Evolutionary conservation across 2,113 vertebrate genomes (phyloP).

Genomic region (Struthidea cinerea): DNA sequence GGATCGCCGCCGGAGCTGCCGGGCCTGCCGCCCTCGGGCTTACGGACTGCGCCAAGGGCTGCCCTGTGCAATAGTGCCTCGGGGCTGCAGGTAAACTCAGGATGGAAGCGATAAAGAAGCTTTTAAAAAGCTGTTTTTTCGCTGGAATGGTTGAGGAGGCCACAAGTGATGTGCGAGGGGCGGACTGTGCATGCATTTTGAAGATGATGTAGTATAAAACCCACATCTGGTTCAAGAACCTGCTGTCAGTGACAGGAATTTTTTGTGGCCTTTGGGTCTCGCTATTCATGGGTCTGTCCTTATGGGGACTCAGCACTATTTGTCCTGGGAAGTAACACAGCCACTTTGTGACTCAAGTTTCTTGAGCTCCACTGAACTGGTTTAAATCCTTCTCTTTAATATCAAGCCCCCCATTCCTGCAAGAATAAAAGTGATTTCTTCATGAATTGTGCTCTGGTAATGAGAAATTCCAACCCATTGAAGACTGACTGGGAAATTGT

Average conservation of each 20-base stretch:
- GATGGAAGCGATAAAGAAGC: accelerated
- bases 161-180: accelerated
- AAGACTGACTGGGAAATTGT: accelerated
- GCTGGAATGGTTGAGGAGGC: neutral
- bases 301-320: neutral
- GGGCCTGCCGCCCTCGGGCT: neutral
- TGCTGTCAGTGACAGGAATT: neutral
- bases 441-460: neutral
- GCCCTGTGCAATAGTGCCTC: accelerated
- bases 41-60: neutral
- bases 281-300: neutral
- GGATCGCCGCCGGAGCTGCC: neutral
- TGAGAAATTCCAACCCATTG: neutral
- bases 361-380: too few relatives aligned
- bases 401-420: accelerated
- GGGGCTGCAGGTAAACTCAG: accelerated
- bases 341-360: accelerated
- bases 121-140: accelerated
- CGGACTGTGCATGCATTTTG: neutral
- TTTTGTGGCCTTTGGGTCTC: neutral
- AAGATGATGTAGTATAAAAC: neutral
- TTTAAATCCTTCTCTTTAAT: neutral
- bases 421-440: neutral
- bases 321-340: too few relatives aligned
- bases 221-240: accelerated